These are phyloP conservation scores for Sebastes trivittatus DNA, from an alignment of 2,797 vertebrate genomes.

Conservation along the genomic window DNA sequence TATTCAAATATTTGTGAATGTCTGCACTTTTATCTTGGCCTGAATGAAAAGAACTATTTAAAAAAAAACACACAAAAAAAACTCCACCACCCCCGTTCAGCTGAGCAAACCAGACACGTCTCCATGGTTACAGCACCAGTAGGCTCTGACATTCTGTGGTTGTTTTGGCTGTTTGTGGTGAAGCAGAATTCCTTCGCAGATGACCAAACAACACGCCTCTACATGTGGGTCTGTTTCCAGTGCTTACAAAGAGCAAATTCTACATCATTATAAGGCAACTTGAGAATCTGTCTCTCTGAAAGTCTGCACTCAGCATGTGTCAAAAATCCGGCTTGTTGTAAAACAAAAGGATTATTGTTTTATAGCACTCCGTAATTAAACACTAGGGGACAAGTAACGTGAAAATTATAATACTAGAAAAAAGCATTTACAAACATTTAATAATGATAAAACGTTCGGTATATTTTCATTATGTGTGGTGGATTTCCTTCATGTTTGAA, in stretches of 20 bases:
- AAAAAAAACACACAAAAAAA: neutral
- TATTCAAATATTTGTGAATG: neutral
- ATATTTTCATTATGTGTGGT: neutral
- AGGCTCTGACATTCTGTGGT: slow-evolving; percentile 10
- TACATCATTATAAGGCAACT: neutral
- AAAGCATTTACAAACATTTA: neutral
- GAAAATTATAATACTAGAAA: neutral
- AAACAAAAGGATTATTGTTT: neutral
- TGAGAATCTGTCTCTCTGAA: neutral
- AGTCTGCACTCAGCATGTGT: neutral
- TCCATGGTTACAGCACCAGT: slow-evolving; percentile 31
- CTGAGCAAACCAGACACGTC: neutral
- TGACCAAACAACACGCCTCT: slow-evolving; percentile 26
- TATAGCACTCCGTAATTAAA: neutral
- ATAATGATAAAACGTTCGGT: no score
- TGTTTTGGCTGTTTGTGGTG: slow-evolving; percentile 30
- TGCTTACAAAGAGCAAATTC: neutral
- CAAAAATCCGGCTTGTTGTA: neutral
- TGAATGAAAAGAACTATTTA: neutral
- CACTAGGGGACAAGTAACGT: neutral
- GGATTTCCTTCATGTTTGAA: neutral
- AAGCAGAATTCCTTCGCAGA: slow-evolving; percentile 43
- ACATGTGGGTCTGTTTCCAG: neutral
- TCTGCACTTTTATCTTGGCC: neutral
- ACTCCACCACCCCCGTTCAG: neutral